Evolutionary conservation across 2,113 vertebrate species (phyloP).

Genomic region (Amazona guildingii): DNA sequence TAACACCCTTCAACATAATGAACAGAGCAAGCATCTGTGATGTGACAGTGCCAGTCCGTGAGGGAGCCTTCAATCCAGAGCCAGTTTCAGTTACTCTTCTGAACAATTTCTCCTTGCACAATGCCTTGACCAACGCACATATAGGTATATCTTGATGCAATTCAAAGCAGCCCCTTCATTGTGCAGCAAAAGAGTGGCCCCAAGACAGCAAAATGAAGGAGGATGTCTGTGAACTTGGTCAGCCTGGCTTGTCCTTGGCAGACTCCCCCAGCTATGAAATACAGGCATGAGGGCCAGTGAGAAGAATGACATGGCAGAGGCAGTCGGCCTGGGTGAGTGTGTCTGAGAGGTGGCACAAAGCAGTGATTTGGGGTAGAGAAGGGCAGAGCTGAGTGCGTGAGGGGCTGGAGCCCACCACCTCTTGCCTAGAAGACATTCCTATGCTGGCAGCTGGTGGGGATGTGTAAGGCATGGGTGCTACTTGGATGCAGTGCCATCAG

Average conservation of each 20-base stretch:
- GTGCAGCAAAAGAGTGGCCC: background rate
- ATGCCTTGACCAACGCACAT: background rate
- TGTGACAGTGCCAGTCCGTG: background rate
- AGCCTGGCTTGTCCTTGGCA: background rate
- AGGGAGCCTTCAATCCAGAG: background rate
- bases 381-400: background rate
- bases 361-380: accelerated
- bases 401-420: background rate
- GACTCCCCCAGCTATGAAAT: background rate
- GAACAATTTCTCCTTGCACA: background rate
- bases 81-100: background rate
- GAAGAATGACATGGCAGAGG: background rate
- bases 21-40: background rate
- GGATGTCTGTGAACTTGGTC: background rate
- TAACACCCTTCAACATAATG: background rate
- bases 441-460: background rate
- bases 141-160: background rate
- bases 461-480: background rate
- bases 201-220: background rate
- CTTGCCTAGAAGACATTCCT: background rate
- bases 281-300: accelerated
- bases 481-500: background rate
- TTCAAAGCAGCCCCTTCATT: background rate
- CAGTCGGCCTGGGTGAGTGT: background rate
- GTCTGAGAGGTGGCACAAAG: background rate